Evolutionary conservation across 37 sponge, comb jelly and placozoan species (phyloP).

Genomic region (Ephydatia muelleri): DNA sequence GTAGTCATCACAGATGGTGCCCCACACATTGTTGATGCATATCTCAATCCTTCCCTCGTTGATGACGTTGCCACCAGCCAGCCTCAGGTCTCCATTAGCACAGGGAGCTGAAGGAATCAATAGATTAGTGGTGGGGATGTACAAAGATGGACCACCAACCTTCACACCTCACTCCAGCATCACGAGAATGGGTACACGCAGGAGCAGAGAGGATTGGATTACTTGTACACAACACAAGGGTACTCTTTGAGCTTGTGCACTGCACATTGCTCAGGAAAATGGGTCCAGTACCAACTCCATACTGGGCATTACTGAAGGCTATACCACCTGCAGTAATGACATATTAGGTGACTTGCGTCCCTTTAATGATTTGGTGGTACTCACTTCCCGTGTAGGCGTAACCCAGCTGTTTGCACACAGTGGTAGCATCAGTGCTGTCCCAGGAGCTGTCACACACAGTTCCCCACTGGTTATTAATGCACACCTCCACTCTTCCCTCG

Average conservation of each 20-base stretch:
- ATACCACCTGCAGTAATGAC: background rate
- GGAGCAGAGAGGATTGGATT: too few species aligned
- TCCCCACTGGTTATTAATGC: constrained; percentile 32
- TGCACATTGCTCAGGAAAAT: too few species aligned
- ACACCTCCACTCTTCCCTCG: constrained; percentile 29
- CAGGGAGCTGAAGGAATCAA: too few species aligned
- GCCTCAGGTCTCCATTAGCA: too few species aligned
- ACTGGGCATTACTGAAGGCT: constrained; percentile 3
- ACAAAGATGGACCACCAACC: background rate
- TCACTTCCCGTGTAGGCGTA: constrained; percentile 15
- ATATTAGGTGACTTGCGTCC: background rate
- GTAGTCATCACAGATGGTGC: constrained; percentile 37
- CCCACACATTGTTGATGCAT: constrained; percentile 27
- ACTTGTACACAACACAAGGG: too few species aligned
- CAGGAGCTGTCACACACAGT: constrained; percentile 18
- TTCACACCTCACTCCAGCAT: constrained; percentile 14
- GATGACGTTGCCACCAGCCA: background rate
- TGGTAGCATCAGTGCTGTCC: constrained; percentile 19
- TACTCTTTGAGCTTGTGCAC: too few species aligned
- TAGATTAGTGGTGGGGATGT: too few species aligned
- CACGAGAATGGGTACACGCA: constrained; percentile 1
- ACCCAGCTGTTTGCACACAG: constrained; percentile 20
- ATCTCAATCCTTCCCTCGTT: constrained; percentile 41
- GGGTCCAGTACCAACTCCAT: too few species aligned
- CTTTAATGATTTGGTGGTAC: background rate